phyloP scores from a whole-genome alignment of 2,797 vertebrate genomes.

The Typhlichthys subterraneus region DNA sequence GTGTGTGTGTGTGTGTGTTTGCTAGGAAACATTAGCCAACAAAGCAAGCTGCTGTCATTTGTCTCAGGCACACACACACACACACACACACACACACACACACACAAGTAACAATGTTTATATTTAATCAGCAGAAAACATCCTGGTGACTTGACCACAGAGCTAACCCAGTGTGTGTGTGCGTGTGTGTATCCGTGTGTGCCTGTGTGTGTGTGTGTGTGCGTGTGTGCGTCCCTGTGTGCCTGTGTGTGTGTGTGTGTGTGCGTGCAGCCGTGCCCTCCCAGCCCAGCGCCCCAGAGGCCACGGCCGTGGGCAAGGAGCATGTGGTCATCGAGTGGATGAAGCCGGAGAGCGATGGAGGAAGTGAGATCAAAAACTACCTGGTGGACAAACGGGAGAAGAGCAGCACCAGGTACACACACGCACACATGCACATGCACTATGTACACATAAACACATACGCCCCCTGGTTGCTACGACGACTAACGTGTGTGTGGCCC shows the following conservation, averaged over 20 bases:
- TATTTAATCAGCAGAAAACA: too few relatives aligned
- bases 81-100: background rate
- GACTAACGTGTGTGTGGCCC: too few relatives aligned
- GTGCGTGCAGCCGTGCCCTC: slow-evolving; percentile 83
- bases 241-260: background rate
- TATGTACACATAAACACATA: too few relatives aligned
- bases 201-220: background rate
- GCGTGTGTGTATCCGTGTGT: too few relatives aligned
- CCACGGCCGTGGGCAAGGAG: slow-evolving; percentile 85
- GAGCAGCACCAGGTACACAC: slow-evolving; percentile 86
- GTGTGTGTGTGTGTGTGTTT: too few relatives aligned
- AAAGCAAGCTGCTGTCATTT: background rate
- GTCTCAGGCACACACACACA: background rate
- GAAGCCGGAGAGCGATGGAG: slow-evolving; percentile 94
- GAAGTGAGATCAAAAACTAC: slow-evolving; percentile 93
- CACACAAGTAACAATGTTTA: too few relatives aligned
- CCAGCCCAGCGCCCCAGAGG: slow-evolving; percentile 87
- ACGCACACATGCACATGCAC: too few relatives aligned
- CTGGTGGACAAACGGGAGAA: slow-evolving; percentile 96
- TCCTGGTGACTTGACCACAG: background rate
- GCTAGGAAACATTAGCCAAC: too few relatives aligned
- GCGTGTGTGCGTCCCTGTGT: background rate
- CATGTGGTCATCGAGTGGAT: slow-evolving; percentile 96
- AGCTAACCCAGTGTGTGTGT: slow-evolving; percentile 11
- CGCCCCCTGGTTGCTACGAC: too few relatives aligned